Evolutionary conservation across 2,888 invertebrate genomes (phyloP), one percentile per base, ranked within the genome.

Genomic region (Agriotes lineatus): DNA sequence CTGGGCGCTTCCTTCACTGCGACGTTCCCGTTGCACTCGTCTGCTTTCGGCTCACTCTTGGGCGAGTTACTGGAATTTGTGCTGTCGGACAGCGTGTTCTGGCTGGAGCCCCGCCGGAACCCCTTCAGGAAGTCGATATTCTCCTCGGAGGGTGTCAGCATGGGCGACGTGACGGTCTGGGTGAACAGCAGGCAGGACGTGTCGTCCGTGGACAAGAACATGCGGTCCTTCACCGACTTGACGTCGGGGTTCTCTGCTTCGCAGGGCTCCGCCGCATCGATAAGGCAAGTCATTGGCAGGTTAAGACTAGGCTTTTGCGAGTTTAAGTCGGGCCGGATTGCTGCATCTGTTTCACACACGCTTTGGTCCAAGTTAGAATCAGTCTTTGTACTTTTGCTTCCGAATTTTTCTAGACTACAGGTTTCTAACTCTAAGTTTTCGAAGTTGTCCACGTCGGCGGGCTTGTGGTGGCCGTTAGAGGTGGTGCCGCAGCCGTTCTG

Each of bases 111-210:
- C 37, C 78, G 72, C 67, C 80, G 78, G 71, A 85, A 82, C 33
- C 82, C 84, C 75, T 84, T 83, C 54, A 85, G 75, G 74, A 85
- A 84, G 76, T 85, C 85, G 25, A 85, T 83, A 70, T 82, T 83
- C 72, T 85, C 85, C 67, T 85, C 85, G 16, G 82, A 82, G 6
- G 85, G 85, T 14, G 85, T 85, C 50, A 85, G 68, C 84, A 84
- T 84, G 2, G 85, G 85, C 0, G 83, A 83, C 12, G 84, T 84
- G 14, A 85, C 83, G 0, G 85, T 85, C 77, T 85, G 85, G 0
- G 84, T 84, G 69, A 85, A 85, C 5, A 85, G 77, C 22, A 84
- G 70, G 66, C 82, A 82, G 2, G 84, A 81, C 0, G 81, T 78
- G 39, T 81, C 82, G 62, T 85, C 85, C 1, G 83, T 82, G 10